A percentile compares a stretch with the other conserved stretches of the same genome.
Evolutionary conservation across 2,113 vertebrate species (phyloP).

Genomic region (Pseudopipra pipra): DNA sequence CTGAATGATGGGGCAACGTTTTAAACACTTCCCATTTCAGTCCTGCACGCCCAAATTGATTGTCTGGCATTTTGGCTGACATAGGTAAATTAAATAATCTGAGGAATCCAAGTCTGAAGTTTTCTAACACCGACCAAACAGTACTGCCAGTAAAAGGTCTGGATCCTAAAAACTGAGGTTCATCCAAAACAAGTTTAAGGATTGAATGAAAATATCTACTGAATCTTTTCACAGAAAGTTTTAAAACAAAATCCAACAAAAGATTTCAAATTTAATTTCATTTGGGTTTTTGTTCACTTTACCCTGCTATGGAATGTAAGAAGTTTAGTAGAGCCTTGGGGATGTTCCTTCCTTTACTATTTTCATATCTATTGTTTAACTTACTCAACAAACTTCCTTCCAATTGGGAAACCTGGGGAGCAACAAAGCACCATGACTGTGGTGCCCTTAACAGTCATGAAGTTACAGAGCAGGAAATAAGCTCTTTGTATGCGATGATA

Average conservation of each 20-base stretch:
- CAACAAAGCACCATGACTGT: background rate
- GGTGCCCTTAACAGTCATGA: background rate
- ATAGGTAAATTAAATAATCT: background rate
- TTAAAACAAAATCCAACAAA: background rate
- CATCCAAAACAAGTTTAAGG: background rate
- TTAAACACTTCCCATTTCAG: background rate
- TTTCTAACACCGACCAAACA: background rate
- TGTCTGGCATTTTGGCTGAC: background rate
- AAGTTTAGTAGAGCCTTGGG: background rate
- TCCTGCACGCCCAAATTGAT: background rate
- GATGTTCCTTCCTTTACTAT: background rate
- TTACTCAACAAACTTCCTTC: background rate
- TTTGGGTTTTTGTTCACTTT: background rate
- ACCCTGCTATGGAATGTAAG: background rate
- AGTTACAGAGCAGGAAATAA: background rate
- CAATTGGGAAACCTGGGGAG: background rate
- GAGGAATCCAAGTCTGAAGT: background rate
- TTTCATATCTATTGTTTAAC: background rate
- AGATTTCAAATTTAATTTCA: background rate
- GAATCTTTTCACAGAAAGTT: background rate
- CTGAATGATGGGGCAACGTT: background rate
- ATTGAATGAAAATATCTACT: background rate
- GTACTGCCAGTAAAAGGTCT: background rate
- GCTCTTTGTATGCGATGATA: background rate
- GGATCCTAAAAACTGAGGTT: background rate